Percentiles rank a stretch among this genome's conserved stretches.
These are phyloP conservation scores for Lepus europaeus DNA, from an alignment of 2,113 vertebrate genomes.

Conservation along the genomic window DNA sequence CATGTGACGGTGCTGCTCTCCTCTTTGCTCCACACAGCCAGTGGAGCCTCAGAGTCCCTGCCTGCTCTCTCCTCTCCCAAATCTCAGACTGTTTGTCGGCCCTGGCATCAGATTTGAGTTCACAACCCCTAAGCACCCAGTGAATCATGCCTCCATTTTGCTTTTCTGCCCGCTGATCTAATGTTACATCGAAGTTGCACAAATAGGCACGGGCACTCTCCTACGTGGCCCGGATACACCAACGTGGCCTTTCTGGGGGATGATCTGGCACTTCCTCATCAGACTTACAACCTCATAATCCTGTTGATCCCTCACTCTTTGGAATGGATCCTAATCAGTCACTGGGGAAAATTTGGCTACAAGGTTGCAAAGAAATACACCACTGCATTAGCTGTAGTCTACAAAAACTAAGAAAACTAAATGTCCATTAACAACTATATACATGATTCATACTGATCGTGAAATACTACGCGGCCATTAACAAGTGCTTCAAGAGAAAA, in stretches of 20 bases:
- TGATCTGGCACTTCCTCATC: background rate
- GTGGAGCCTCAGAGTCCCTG: rapidly evolving
- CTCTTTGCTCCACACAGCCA: background rate
- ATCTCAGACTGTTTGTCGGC: background rate
- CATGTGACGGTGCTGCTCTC: rapidly evolving
- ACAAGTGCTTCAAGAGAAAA: background rate
- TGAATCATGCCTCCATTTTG: background rate
- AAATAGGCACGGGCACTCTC: background rate
- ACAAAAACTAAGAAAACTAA: slow-evolving; percentile 4
- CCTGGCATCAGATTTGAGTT: background rate
- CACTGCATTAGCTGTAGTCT: background rate
- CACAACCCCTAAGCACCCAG: background rate
- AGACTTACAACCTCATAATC: background rate
- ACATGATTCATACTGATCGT: background rate
- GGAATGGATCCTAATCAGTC: background rate
- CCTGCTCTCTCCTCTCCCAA: background rate
- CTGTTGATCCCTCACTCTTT: background rate
- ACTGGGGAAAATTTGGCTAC: background rate
- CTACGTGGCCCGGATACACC: background rate
- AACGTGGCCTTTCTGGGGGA: background rate
- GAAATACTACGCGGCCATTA: slow-evolving; percentile 58
- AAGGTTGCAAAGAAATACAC: slow-evolving; percentile 21
- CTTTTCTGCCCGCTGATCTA: background rate
- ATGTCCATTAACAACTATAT: slow-evolving; percentile 1
- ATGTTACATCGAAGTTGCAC: background rate